phyloP scores from a whole-genome alignment of 2,797 vertebrate species.

The Characodon lateralis region DNA sequence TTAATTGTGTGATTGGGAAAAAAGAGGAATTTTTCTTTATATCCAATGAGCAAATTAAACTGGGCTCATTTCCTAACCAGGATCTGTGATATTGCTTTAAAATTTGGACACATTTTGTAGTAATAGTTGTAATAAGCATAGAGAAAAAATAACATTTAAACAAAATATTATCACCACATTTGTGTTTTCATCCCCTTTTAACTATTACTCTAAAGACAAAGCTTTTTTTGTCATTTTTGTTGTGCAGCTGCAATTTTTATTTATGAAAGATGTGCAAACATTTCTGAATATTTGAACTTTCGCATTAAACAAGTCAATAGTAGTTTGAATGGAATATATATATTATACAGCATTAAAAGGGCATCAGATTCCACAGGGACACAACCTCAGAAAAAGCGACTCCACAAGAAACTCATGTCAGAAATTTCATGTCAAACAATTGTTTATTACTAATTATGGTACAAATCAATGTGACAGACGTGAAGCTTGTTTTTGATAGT shows the following conservation, averaged over 20 bases:
- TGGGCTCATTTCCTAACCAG: not conserved
- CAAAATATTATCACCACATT: not conserved
- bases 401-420: conserved; percentile 52
- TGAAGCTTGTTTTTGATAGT: conserved; percentile 81
- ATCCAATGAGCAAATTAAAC: not conserved
- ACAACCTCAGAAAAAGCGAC: not conserved
- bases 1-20: not conserved
- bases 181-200: not conserved
- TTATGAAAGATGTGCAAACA: not conserved
- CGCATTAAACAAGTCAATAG: not conserved
- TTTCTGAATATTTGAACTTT: not conserved
- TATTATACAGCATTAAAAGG: not conserved
- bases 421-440: conserved; percentile 94
- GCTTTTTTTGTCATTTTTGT: not conserved
- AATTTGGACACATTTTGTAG: not conserved
- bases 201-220: not conserved
- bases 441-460: conserved; percentile 98
- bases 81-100: not conserved
- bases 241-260: not conserved
- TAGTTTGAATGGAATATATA: not conserved
- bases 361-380: not conserved
- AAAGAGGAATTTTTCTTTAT: no score
- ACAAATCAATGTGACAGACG: conserved; percentile 99
- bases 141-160: not conserved
- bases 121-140: not conserved